Conservation (phyloP, 2,113 vertebrate species). For the Hassar affinis region DNA sequence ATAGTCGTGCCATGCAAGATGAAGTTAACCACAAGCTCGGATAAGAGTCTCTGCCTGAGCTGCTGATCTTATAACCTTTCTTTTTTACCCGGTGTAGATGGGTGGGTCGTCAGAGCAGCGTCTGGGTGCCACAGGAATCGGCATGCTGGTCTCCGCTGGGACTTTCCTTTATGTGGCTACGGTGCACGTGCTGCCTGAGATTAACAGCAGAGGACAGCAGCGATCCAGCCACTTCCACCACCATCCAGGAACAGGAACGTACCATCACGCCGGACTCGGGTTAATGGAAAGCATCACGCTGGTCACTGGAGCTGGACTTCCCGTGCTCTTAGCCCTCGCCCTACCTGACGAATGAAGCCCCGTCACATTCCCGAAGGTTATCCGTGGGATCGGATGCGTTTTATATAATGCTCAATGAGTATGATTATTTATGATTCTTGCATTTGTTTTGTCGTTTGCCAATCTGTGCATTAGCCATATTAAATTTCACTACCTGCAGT, state of each 20-base stretch:
- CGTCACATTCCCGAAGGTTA: background rate
- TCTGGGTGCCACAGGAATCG: conserved; percentile 68
- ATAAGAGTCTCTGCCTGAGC: background rate
- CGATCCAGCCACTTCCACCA: conserved; percentile 50
- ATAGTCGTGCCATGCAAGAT: background rate
- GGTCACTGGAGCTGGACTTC: conserved; percentile 69
- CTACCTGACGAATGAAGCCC: conserved; percentile 68
- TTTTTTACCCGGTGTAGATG: conserved; percentile 54
- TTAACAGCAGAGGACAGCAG: conserved; percentile 63
- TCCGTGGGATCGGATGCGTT: background rate
- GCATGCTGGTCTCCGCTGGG: conserved; percentile 74
- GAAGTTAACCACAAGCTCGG: background rate
- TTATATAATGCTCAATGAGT: background rate
- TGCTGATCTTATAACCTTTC: background rate
- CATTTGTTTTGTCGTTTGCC: background rate
- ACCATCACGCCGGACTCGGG: conserved; percentile 59
- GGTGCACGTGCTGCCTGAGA: conserved; percentile 69
- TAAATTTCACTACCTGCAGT: background rate
- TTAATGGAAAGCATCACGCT: conserved; percentile 68
- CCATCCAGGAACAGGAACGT: conserved; percentile 19
- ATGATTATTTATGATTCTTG: background rate
- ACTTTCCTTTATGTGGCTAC: conserved; percentile 75
- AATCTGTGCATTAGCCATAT: background rate
- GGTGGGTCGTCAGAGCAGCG: conserved; percentile 59
- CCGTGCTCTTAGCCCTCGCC: conserved; percentile 72